Percentiles rank a stretch among this genome's conserved stretches.
Conservation (phyloP, 2,888 invertebrate genomes). For the Heliconius cydno region DNA sequence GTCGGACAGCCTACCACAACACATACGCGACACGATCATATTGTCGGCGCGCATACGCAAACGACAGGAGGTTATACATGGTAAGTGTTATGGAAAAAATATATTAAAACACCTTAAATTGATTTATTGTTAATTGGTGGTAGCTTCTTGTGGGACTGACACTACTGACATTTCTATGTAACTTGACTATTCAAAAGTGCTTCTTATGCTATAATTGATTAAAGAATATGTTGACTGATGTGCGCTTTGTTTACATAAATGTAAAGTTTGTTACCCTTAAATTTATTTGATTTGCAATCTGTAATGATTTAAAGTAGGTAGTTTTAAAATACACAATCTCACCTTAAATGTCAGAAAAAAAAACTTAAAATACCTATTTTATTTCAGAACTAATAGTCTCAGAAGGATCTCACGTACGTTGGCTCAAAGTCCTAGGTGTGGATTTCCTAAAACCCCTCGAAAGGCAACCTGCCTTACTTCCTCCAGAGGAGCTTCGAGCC, state of each 20-base stretch:
- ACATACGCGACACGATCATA: conserved; percentile 66
- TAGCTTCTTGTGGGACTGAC: no score
- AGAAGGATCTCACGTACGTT: conserved; percentile 94
- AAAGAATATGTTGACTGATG: no score
- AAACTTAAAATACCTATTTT: neutral
- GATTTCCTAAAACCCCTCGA: conserved; percentile 92
- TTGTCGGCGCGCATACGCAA: conserved; percentile 70
- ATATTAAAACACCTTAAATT: no score
- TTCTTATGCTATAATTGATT: no score
- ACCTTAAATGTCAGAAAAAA: neutral
- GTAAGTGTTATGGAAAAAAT: conserved; percentile 52
- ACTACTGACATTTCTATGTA: no score
- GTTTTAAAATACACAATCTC: neutral
- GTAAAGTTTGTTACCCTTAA: no score
- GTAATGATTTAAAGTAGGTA: no score
- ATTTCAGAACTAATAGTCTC: conserved; percentile 89
- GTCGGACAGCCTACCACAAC: conserved; percentile 74
- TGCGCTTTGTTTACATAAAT: no score
- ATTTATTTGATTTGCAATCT: no score
- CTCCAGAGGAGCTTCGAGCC: conserved; percentile 88
- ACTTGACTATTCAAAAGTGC: no score
- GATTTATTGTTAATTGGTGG: no score
- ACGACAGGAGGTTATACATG: conserved; percentile 80
- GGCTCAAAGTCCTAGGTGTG: conserved; percentile 92
- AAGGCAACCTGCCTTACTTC: conserved; percentile 85